Conservation (phyloP, 2,113 vertebrate species). For the Ceuthmochares aereus region DNA sequence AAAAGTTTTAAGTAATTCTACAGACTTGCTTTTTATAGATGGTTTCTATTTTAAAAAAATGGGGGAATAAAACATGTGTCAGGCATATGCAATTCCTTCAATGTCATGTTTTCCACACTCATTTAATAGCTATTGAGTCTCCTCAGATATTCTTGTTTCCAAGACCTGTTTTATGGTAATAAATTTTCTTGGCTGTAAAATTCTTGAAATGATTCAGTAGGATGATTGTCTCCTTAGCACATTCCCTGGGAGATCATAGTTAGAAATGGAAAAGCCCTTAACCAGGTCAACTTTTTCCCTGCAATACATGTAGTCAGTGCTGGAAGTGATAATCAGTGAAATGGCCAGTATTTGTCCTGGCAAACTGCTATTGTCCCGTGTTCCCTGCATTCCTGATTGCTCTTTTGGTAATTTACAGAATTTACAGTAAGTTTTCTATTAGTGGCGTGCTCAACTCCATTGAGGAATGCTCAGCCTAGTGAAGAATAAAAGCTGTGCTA, state of each 20-base stretch:
- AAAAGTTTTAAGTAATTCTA: neutral
- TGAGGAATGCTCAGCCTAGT: neutral
- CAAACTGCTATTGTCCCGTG: neutral
- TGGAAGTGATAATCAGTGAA: neutral
- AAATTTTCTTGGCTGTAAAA: slow-evolving; percentile 57
- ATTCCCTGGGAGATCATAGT: slow-evolving; percentile 4
- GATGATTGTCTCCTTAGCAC: slow-evolving; percentile 6
- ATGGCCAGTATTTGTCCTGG: fast-evolving
- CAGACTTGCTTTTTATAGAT: neutral
- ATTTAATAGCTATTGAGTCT: slow-evolving; percentile 62
- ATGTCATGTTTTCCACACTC: slow-evolving; percentile 61
- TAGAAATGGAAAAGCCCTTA: slow-evolving; percentile 38
- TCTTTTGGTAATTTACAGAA: neutral
- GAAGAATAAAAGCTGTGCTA: neutral
- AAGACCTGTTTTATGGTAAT: slow-evolving; percentile 38
- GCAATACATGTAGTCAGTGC: neutral
- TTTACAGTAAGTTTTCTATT: neutral
- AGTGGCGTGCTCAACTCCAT: neutral
- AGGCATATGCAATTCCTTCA: slow-evolving; percentile 54
- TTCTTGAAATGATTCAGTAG: slow-evolving; percentile 58
- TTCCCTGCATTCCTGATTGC: neutral
- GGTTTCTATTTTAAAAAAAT: neutral
- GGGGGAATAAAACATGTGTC: slow-evolving; percentile 17
- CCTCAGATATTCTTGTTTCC: slow-evolving; percentile 35
- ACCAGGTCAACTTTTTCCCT: neutral